Conservation (phyloP, 2,797 vertebrate species). For the Chaenodraco wilsoni region DNA sequence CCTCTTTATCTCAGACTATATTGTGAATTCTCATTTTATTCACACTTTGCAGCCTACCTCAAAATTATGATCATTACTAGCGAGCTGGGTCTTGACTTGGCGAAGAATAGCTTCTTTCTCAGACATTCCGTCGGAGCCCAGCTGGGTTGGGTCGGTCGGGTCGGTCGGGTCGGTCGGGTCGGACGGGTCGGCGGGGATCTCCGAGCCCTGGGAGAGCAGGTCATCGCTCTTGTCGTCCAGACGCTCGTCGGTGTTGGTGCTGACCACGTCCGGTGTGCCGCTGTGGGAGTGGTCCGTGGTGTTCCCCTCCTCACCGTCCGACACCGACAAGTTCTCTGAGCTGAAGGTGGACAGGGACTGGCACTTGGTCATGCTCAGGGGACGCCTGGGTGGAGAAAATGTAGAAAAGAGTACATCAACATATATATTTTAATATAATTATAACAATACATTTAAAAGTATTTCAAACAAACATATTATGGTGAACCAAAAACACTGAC, state of each 20-base stretch:
- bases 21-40: not conserved
- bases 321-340: slow-evolving; percentile 92
- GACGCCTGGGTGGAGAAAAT: slow-evolving; percentile 74
- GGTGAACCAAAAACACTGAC: too few relatives aligned
- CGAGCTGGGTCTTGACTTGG: slow-evolving; percentile 86
- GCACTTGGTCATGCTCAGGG: slow-evolving; percentile 90
- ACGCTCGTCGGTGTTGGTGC: slow-evolving; percentile 95
- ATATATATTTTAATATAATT: too few relatives aligned
- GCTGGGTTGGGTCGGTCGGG: slow-evolving; percentile 80
- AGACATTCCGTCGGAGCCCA: slow-evolving; percentile 82
- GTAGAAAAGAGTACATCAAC: too few relatives aligned
- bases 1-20: not conserved
- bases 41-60: slow-evolving; percentile 68
- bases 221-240: slow-evolving; percentile 93
- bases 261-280: slow-evolving; percentile 94
- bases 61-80: slow-evolving; percentile 83
- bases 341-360: slow-evolving; percentile 96
- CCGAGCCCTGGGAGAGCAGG: slow-evolving; percentile 92
- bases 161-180: slow-evolving; percentile 81
- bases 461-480: not conserved
- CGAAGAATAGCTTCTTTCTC: slow-evolving; percentile 87
- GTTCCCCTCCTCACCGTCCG: slow-evolving; percentile 94
- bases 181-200: slow-evolving; percentile 89
- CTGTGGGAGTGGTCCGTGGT: slow-evolving; percentile 95
- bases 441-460: not conserved